Conservation (phyloP, 2,113 vertebrate species). For the Saimiri boliviensis region DNA sequence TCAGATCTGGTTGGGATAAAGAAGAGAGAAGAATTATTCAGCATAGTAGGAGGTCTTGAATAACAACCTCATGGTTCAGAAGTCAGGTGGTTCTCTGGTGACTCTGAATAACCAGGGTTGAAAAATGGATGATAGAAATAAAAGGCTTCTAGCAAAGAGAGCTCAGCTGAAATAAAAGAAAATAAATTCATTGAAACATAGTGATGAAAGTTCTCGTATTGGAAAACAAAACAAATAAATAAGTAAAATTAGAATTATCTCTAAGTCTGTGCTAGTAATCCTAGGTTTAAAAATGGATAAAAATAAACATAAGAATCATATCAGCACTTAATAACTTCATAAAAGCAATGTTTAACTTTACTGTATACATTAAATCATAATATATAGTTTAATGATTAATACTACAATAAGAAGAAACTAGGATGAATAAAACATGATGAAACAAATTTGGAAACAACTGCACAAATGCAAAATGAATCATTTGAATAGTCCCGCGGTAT, state of each 20-base stretch:
- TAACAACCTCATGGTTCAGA: not conserved
- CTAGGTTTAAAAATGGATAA: constrained; percentile 15
- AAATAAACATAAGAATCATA: not conserved
- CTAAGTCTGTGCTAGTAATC: not conserved
- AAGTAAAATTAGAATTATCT: not conserved
- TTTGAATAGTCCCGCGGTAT: not conserved
- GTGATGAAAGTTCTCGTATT: not conserved
- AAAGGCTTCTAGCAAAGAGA: not conserved
- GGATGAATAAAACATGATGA: not conserved
- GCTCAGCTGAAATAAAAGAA: not conserved
- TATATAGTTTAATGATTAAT: not conserved
- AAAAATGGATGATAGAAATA: not conserved
- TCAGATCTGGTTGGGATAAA: not conserved
- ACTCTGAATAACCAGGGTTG: not conserved
- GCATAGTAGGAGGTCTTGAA: not conserved
- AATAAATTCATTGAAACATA: not conserved
- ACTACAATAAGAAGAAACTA: not conserved
- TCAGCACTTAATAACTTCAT: not conserved
- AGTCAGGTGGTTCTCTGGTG: not conserved
- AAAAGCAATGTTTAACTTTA: constrained; percentile 13
- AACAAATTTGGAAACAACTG: not conserved
- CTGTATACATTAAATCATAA: not conserved
- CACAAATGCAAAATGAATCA: constrained; percentile 15
- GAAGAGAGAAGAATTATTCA: not conserved
- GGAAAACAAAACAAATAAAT: not conserved